These are phyloP conservation scores for Gorsachius goisagi DNA, from an alignment of 2,113 vertebrate species.

Conservation along the genomic window DNA sequence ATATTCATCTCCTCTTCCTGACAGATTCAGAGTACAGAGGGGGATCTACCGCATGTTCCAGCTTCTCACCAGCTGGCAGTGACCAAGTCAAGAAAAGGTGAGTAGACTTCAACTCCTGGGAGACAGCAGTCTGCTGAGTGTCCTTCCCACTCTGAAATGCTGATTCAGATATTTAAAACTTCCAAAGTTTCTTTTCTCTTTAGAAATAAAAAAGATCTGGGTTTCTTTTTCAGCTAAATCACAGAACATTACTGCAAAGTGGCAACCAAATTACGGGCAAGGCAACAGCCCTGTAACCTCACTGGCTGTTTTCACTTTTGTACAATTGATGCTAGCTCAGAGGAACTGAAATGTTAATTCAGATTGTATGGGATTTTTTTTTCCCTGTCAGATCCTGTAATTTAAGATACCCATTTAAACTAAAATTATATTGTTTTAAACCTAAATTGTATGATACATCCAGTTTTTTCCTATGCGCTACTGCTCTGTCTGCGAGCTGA, in stretches of 20 bases:
- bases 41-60: slow-evolving; percentile 77
- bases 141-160: background rate
- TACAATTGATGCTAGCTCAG: background rate
- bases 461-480: background rate
- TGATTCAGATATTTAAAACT: background rate
- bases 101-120: background rate
- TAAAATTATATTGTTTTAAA: slow-evolving; percentile 49
- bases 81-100: slow-evolving; percentile 78
- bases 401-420: slow-evolving; percentile 45
- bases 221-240: slow-evolving; percentile 16
- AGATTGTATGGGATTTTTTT: background rate
- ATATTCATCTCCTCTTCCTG: slow-evolving; percentile 6
- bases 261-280: slow-evolving; percentile 32
- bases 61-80: slow-evolving; percentile 68
- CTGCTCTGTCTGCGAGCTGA: background rate
- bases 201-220: background rate
- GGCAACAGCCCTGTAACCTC: slow-evolving; percentile 1
- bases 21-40: slow-evolving; percentile 92
- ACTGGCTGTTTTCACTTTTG: slow-evolving; percentile 34
- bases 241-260: background rate
- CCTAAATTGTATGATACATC: slow-evolving; percentile 38
- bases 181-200: background rate
- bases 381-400: background rate
- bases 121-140: background rate
- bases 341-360: slow-evolving; percentile 11